Base-by-base conservation (phyloP, 2,888 invertebrate species). In the Shargacucullia verbasci region DNA sequence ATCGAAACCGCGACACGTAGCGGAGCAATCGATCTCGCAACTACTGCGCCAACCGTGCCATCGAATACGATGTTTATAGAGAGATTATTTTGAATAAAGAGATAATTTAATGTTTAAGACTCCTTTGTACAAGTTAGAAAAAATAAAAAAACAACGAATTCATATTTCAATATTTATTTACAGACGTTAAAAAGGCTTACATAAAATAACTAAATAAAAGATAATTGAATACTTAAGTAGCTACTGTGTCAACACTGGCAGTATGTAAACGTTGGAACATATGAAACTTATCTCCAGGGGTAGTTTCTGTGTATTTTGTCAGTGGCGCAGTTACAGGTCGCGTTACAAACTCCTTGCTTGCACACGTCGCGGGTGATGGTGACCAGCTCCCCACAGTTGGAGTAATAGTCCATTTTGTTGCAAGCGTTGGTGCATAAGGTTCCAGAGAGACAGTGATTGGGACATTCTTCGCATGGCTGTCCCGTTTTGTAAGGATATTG, bases 381-480 rank as follows among this genome's bases (percentile, higher is more conserved):
- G 64, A 95, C 87, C 20, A 97, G 89, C 50, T 96, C 95, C 14
- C 88, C 90, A 84, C 97, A 97, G 87, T 97, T 97, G 49, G 95
- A 95, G 95, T 95, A 97, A 34, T 94, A 88, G 84, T 97, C 97
- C 37, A 95, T 95, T 62, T 94, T 94, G 34, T 94, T 93, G 79
- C 97, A 97, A 0, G 95, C 82, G 89, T 97, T 97, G 35, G 95
- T 96, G 88, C 97, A 97, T n/a, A 97, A 94, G 67, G 95, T 94
- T 33, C 94, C 95, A 10, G 94, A 91, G 59, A 95, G 90, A 83
- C 97, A 97, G 65, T 95, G 87, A 20, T 92, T 88, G 14, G 95
- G 94, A 81, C 97, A 97, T 52, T 95, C 94, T 29, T 87, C 93
- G 83, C 97, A 97, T 0, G 96, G 94, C 45, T 87, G 83, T 0